Base-by-base conservation (phyloP, 2,797 vertebrate species). In the Emys orbicularis region DNA sequence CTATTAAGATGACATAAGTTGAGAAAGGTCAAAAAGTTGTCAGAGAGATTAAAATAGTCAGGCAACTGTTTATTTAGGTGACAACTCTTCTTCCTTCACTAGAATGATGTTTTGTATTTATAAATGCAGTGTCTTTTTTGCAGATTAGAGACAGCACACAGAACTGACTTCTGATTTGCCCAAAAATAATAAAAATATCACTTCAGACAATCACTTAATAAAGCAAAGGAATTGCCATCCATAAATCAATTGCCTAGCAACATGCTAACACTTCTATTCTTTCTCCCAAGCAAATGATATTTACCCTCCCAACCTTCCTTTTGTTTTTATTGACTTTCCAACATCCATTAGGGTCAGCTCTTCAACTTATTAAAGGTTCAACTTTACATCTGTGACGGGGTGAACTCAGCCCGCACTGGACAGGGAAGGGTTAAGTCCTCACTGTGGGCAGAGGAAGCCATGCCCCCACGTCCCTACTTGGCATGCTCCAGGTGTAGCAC, bases 221-320 rank as follows among this genome's bases (percentile, higher is more conserved):
- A 93, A 96, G 50, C 81, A 77, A 88, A 90, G 65, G 31, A 86
- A 61, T 81, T 6, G 13, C 83, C 90, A 94, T 94, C 68, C 88
- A 92, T 87, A 89, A 95, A 95, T 77, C 44, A 54, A 93, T 94
- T 93, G 91, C 87, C 83, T 95, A 95, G 93, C 93, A 97, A 95
- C 87, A 85, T 13, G 0, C 31, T 91, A 89, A 83, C 27, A 50
- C 72, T 86, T 93, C 54, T 41, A 89, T 61, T 72, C 68, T 86
- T 0, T 0, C 13, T 3, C 54, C 52, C 19, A 86, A 86, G 37
- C 12, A 92, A 92, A 84, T 7, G 1, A 52, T 0, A 0, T 15
- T 49, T 54, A 54, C 47, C 49, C 57, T 94, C 80, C 49, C 31
- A 53, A 27, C 25, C 59, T 29, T 53, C 27, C 6, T 37, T 74